A percentile compares a stretch with the other conserved stretches of the same genome.
Conservation (phyloP, 2,797 vertebrate species). For the Peromyscus nudipes region DNA sequence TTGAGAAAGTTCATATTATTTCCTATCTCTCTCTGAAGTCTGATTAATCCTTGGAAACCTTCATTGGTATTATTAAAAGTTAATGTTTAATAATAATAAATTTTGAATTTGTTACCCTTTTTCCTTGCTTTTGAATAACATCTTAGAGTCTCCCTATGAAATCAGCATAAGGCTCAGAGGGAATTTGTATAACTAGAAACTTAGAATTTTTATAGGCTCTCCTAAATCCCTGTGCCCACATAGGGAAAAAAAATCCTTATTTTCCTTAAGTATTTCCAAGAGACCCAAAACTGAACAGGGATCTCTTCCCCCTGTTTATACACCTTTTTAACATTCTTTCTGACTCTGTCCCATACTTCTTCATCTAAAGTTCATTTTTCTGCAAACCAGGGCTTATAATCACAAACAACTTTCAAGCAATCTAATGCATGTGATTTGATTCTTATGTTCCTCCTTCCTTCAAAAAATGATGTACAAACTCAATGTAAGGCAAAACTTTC, state of each 20-base stretch:
- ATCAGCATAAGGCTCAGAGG: neutral
- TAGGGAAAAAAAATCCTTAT: neutral
- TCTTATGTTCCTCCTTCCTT: neutral
- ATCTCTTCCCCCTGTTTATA: neutral
- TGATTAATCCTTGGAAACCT: neutral
- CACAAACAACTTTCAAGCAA: neutral
- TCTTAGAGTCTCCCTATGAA: neutral
- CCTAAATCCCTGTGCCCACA: neutral
- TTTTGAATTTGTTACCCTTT: neutral
- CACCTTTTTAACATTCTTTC: neutral
- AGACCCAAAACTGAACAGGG: neutral
- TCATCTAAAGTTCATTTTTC: neutral
- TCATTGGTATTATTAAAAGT: neutral
- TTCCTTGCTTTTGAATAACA: neutral
- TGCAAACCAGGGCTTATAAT: neutral
- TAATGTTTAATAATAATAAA: neutral
- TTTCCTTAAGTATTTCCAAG: neutral
- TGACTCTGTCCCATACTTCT: neutral
- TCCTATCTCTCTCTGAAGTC: neutral
- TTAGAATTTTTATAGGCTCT: neutral
- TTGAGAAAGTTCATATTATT: neutral
- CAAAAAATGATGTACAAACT: neutral
- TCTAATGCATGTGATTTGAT: neutral
- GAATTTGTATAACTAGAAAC: neutral
- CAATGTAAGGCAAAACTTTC: neutral